A percentile compares a stretch with the other conserved stretches of the same genome.
Evolutionary conservation across 2,113 vertebrate species (phyloP).

Genomic region (Chamaea fasciata): DNA sequence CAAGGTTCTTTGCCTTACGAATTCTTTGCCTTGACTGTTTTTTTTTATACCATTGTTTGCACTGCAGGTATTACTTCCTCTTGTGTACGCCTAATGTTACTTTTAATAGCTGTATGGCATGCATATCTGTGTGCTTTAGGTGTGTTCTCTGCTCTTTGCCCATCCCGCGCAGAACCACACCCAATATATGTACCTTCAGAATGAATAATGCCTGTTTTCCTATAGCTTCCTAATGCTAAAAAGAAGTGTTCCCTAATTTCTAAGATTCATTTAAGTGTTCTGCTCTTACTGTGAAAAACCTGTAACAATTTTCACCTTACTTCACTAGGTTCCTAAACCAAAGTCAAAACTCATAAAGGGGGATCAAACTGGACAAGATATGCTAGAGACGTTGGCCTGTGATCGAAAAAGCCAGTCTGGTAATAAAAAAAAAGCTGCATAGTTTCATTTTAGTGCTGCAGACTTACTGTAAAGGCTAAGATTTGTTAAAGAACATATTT

Average conservation of each 20-base stretch:
- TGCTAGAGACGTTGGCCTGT: conserved; percentile 83
- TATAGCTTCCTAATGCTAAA: neutral
- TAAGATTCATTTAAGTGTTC: neutral
- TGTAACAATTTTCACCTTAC: neutral
- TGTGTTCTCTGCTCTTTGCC: neutral
- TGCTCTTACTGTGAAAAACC: neutral
- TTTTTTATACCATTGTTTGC: neutral
- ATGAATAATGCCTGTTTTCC: neutral
- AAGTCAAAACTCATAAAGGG: conserved; percentile 86
- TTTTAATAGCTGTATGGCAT: neutral
- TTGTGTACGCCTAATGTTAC: neutral
- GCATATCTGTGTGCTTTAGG: neutral
- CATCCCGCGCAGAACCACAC: neutral
- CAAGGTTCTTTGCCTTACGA: neutral
- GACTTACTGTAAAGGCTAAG: neutral
- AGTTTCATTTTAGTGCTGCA: neutral
- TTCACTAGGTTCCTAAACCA: conserved; percentile 84
- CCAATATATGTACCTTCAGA: neutral
- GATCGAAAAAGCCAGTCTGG: conserved; percentile 94
- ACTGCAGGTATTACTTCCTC: neutral
- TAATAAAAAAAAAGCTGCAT: conserved; percentile 46
- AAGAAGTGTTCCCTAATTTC: neutral
- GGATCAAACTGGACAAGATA: conserved; percentile 75
- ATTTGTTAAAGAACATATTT: neutral
- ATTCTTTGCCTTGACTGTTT: neutral